phyloP scores from a whole-genome alignment of 1,140 invertebrate genomes.

The Drosophila persimilis region DNA sequence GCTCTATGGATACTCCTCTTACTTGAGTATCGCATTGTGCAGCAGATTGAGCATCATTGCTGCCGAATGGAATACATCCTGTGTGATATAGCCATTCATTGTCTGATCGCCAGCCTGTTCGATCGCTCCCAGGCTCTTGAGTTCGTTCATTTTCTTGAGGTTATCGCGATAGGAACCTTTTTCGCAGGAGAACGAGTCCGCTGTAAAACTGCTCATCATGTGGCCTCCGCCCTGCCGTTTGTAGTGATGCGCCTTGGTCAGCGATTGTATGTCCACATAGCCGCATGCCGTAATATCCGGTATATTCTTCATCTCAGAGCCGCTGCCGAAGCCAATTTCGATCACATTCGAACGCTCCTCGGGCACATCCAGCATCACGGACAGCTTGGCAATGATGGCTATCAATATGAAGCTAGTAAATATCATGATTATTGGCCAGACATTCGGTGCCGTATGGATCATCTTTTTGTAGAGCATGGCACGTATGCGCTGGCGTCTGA shows the following conservation, averaged over 20 bases:
- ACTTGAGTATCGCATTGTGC: constrained; percentile 54
- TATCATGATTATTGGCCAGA: constrained; percentile 69
- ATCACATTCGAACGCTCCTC: constrained; percentile 34
- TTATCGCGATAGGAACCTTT: constrained; percentile 32
- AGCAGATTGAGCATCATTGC: constrained; percentile 65
- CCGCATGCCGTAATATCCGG: constrained; percentile 51
- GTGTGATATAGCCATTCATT: constrained; percentile 49
- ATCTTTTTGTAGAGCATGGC: constrained; percentile 77
- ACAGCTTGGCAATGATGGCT: constrained; percentile 41
- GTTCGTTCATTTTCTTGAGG: constrained; percentile 9
- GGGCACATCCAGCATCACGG: constrained; percentile 37
- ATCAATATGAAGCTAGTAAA: constrained; percentile 59
- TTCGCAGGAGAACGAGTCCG: constrained; percentile 40
- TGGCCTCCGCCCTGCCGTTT: not conserved
- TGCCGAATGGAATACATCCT: constrained; percentile 67
- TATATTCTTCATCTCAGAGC: not conserved
- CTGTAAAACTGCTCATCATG: constrained; percentile 15
- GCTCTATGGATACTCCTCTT: not conserved
- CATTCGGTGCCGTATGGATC: constrained; percentile 65
- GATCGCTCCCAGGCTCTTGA: constrained; percentile 45
- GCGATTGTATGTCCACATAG: constrained; percentile 44
- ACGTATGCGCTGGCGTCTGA: constrained; percentile 46
- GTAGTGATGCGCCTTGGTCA: constrained; percentile 3
- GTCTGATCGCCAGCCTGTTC: constrained; percentile 24
- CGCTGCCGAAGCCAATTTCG: constrained; percentile 29